Evolutionary conservation across 2,113 vertebrate genomes (phyloP).

Genomic region (Panurus biarmicus): DNA sequence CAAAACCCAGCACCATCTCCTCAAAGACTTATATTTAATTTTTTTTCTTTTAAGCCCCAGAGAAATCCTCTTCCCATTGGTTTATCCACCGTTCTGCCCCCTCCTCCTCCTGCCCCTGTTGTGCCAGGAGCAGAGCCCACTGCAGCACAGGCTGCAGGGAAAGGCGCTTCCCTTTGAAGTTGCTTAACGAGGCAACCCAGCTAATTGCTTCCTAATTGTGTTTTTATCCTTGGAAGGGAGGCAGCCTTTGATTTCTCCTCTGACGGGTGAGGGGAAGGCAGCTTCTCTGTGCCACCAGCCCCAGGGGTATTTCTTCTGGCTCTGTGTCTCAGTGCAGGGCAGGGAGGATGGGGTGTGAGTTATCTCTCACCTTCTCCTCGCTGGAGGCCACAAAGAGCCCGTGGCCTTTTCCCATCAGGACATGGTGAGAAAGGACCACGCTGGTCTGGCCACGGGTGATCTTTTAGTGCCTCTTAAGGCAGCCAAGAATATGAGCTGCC

Average conservation of each 20-base stretch:
- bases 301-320: background rate
- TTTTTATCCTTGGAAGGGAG: conserved; percentile 56
- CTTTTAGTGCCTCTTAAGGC: background rate
- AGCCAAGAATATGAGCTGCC: background rate
- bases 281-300: background rate
- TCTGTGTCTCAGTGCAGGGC: background rate
- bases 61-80: background rate
- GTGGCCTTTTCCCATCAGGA: background rate
- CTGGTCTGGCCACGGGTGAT: background rate
- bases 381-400: background rate
- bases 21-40: background rate
- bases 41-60: background rate
- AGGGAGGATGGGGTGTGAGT: background rate
- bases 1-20: background rate
- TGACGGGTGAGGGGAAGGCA: background rate
- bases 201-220: conserved; percentile 68
- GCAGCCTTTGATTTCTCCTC: conserved; percentile 62
- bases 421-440: background rate
- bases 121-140: conserved; percentile 40
- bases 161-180: conserved; percentile 61
- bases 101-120: background rate
- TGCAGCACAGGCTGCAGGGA: background rate
- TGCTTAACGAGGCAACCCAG: conserved; percentile 56
- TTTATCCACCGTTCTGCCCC: background rate
- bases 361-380: background rate